A percentile compares a stretch with the other conserved stretches of the same genome.
Evolutionary conservation across 2,797 vertebrate species (phyloP).

Genomic region (Lagocephalus sceleratus): DNA sequence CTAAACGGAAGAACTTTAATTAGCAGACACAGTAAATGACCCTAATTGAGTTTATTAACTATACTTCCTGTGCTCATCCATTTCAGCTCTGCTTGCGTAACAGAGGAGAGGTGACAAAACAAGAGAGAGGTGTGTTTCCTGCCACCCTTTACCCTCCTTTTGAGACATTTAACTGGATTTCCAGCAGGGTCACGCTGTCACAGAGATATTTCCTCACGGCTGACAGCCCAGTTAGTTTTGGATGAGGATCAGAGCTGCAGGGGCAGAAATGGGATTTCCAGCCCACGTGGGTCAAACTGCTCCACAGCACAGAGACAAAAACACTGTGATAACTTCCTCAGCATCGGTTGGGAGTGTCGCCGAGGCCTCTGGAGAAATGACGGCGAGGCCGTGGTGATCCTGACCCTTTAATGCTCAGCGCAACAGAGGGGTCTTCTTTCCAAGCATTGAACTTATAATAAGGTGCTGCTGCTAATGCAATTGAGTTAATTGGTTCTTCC

Average conservation of each 20-base stretch:
- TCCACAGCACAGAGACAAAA: conserved; percentile 45
- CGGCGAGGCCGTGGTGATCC: too few relatives aligned
- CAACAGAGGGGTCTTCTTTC: conserved; percentile 40
- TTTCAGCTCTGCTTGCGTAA: too few relatives aligned
- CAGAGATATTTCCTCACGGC: conserved; percentile 45
- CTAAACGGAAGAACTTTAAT: too few relatives aligned
- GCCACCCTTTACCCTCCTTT: conserved; percentile 10
- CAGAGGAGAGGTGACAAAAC: too few relatives aligned
- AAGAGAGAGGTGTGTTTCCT: conserved; percentile 2
- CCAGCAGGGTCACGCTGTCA: conserved; percentile 54
- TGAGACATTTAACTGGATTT: conserved; percentile 24
- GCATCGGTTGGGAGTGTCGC: too few relatives aligned
- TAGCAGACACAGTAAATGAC: too few relatives aligned
- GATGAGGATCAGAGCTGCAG: conserved; percentile 53
- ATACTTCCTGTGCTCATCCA: too few relatives aligned
- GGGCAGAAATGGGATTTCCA: conserved; percentile 61
- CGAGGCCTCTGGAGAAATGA: too few relatives aligned
- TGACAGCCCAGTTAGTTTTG: conserved; percentile 64
- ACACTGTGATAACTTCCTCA: conserved; percentile 15
- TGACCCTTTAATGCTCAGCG: conserved; percentile 28
- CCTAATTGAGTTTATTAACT: too few relatives aligned
- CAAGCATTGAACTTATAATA: conserved; percentile 24
- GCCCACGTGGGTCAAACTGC: conserved; percentile 40
- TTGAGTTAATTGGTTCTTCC: conserved; percentile 56
- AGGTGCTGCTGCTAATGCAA: conserved; percentile 56